These are phyloP conservation scores for Podarcis cretensis DNA, from an alignment of 2,113 vertebrate species.

Conservation along the genomic window DNA sequence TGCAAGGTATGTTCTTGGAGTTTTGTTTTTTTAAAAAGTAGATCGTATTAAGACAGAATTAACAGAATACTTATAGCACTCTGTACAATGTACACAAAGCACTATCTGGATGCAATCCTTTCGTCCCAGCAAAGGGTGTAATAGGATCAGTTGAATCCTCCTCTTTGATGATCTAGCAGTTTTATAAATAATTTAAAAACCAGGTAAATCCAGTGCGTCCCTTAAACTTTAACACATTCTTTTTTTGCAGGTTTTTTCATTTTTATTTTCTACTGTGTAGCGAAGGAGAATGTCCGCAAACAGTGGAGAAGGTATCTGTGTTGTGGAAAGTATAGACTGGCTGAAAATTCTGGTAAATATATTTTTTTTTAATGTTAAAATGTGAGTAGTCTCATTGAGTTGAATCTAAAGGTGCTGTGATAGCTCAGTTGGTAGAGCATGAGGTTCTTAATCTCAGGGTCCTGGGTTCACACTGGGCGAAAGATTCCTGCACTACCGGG, in stretches of 20 bases:
- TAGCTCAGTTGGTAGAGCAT: too few relatives aligned
- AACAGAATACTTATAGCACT: conserved; percentile 6
- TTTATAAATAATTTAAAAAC: background rate
- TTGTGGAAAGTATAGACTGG: conserved; percentile 89
- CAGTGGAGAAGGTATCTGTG: conserved; percentile 94
- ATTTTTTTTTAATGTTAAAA: too few relatives aligned
- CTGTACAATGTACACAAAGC: conserved; percentile 3
- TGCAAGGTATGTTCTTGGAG: conserved; percentile 85
- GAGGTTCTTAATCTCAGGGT: background rate
- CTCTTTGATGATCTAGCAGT: too few relatives aligned
- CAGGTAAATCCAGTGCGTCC: conserved; percentile 2
- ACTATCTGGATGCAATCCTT: background rate
- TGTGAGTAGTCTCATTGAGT: background rate
- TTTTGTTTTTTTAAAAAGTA: background rate
- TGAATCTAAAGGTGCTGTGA: background rate
- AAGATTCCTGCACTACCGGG: too few relatives aligned
- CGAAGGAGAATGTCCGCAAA: conserved; percentile 92
- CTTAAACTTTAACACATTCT: background rate
- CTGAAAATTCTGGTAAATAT: conserved; percentile 90
- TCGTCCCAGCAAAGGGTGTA: too few relatives aligned
- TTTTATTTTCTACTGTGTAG: conserved; percentile 94
- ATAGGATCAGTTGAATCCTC: too few relatives aligned
- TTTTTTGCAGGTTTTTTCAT: conserved; percentile 88
- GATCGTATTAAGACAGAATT: background rate
- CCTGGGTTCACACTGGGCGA: too few relatives aligned